Conservation (phyloP, 1,140 invertebrate species). For the Maconellicoccus hirsutus region DNA sequence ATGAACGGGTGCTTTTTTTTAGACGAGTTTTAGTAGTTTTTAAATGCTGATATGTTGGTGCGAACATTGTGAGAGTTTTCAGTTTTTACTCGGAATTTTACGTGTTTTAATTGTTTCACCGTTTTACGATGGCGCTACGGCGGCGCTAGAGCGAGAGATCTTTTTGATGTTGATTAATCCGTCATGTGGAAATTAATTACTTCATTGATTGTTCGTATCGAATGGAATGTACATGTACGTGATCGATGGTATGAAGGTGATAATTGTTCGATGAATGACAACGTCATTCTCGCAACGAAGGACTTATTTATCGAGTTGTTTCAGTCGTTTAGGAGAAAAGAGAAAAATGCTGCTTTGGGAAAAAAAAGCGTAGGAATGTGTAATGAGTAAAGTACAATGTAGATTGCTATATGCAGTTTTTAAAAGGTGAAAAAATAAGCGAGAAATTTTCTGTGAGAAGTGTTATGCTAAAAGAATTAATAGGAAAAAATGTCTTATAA, state of each 20-base stretch:
- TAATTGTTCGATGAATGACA: not conserved
- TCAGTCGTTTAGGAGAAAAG: not conserved
- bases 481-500: too few relatives aligned
- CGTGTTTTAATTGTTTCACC: too few relatives aligned
- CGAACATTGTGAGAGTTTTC: too few relatives aligned
- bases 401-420: not conserved
- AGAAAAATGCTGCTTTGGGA: not conserved
- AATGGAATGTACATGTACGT: not conserved
- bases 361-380: not conserved
- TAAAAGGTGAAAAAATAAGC: not conserved
- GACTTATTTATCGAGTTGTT: not conserved
- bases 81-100: too few relatives aligned
- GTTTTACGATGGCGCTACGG: too few relatives aligned
- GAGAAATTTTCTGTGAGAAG: too few relatives aligned
- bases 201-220: not conserved
- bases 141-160: too few relatives aligned
- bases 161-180: too few relatives aligned
- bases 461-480: too few relatives aligned
- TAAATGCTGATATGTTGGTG: too few relatives aligned
- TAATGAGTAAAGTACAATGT: not conserved
- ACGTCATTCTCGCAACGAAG: not conserved
- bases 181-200: not conserved
- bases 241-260: conserved; percentile 3
- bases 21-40: too few relatives aligned
- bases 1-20: too few relatives aligned